These are phyloP conservation scores for Notechis scutatus DNA, from an alignment of 2,113 vertebrate species.

Conservation along the genomic window DNA sequence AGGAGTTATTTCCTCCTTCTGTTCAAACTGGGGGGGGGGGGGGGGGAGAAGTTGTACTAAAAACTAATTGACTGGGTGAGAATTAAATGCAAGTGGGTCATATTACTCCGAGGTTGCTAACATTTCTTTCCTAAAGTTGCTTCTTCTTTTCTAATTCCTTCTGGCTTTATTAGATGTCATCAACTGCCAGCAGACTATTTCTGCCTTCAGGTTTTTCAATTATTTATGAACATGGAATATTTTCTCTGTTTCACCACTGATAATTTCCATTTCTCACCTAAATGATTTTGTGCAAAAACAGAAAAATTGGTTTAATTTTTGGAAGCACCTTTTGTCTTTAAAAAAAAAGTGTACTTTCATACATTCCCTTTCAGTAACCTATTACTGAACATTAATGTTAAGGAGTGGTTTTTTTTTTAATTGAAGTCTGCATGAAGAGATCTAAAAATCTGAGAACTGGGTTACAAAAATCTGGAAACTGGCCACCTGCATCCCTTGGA, in stretches of 20 bases:
- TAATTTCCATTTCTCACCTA: slow-evolving; percentile 48
- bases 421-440: slow-evolving; percentile 14
- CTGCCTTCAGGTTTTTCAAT: slow-evolving; percentile 49
- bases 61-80: slow-evolving; percentile 4
- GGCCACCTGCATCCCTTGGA: not conserved
- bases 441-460: not conserved
- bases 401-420: not conserved
- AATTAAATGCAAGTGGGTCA: slow-evolving; percentile 22
- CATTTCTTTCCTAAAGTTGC: not conserved
- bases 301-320: slow-evolving; percentile 47
- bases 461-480: slow-evolving; percentile 24
- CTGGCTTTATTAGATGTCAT: slow-evolving; percentile 41
- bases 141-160: slow-evolving; percentile 24
- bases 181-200: slow-evolving; percentile 43
- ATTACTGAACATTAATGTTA: slow-evolving; percentile 27
- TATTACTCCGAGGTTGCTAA: not conserved
- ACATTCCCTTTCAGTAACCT: slow-evolving; percentile 13
- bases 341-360: not conserved
- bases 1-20: not conserved
- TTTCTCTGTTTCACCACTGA: slow-evolving; percentile 40
- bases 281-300: slow-evolving; percentile 35
- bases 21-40: not conserved
- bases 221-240: slow-evolving; percentile 51
- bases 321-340: not conserved
- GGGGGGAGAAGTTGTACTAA: not conserved